Evolutionary conservation across 1,140 invertebrate species (phyloP).

Genomic region (Lepidurus packardi): DNA sequence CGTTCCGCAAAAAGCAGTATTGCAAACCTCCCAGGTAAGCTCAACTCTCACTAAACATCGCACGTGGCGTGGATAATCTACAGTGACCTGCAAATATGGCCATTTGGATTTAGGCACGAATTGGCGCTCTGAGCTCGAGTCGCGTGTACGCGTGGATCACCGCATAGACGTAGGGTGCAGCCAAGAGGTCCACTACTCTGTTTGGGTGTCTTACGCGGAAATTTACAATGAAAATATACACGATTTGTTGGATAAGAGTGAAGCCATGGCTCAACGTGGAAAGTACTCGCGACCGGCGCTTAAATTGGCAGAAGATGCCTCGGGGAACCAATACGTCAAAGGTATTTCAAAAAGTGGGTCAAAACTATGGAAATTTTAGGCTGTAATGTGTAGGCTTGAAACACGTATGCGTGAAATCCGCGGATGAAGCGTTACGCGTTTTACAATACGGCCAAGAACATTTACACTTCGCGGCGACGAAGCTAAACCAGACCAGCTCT

Average conservation of each 20-base stretch:
- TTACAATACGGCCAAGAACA: conserved; percentile 71
- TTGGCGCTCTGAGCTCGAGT: neutral
- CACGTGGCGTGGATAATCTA: no score
- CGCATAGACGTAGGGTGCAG: neutral
- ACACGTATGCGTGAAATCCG: conserved; percentile 64
- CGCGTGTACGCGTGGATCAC: neutral
- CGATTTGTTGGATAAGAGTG: conserved; percentile 60
- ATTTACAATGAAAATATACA: conserved; percentile 90
- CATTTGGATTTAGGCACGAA: neutral
- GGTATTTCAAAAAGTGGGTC: conserved; percentile 42
- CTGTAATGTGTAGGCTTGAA: no score
- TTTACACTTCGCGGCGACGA: conserved; percentile 74
- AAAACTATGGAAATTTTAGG: no score
- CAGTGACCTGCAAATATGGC: no score
- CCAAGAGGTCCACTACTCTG: conserved; percentile 44
- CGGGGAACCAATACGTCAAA: conserved; percentile 67
- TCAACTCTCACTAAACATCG: no score
- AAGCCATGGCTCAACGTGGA: conserved; percentile 43
- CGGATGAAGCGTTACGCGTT: conserved; percentile 73
- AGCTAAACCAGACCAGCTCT: conserved; percentile 75
- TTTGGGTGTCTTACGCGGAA: conserved; percentile 87
- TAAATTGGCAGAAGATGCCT: conserved; percentile 54
- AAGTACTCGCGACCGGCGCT: conserved; percentile 47
- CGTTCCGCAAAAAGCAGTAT: neutral
- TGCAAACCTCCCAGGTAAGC: neutral